Evolutionary conservation across 2,113 vertebrate species (phyloP), one percentile per base, ranked within the genome.

Genomic region (Poeciliopsis turrubarensis): DNA sequence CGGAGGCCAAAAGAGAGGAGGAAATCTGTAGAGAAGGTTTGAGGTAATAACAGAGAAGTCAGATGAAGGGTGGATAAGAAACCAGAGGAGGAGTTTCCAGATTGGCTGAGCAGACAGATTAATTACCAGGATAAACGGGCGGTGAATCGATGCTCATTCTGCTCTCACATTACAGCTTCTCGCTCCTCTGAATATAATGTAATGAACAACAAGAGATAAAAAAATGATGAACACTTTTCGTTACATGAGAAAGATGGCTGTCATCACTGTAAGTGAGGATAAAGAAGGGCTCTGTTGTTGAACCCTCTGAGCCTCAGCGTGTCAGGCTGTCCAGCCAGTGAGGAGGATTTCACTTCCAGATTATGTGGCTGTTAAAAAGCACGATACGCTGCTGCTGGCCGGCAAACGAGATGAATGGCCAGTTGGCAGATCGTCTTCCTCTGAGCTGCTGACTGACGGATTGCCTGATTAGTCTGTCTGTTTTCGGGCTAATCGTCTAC

Each of bases 361-460:
- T 87, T 83, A 85, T 75, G 74, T 5, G 39, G 68, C 71, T 72
- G 41, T 82, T 69, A 44, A 27, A 82, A 83, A 83, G n/a, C 30
- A 44, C 70, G 68, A 70, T 80, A 80, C 70, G 75, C 81, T 84
- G 77, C 47, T 79, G 1, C 39, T n/a, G 44, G 47, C 32, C 68
- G 67, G 37, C 57, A 31, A 70, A 63, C 37, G 3, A 27, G 25
- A 32, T 0, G 6, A 39, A 37, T 3, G 64, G 31, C 41, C 41
- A 30, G 54, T 30, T 65, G 27, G 14, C 44, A 47, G 26, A 51
- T 51, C 26, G 44, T 47, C 74, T 81, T 30, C 32, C 17, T 47
- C 47, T 17, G 54, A 39, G 26, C 62, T 64, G 22, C 41, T 65
- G 64, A 57, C 51, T 57, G 51, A 54, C 51, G 2, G 51, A 54